Evolutionary conservation across 64 coral and sea anemone species (phyloP), one percentile per base, ranked within the genome.

Genomic region (Anthopleura sola): DNA sequence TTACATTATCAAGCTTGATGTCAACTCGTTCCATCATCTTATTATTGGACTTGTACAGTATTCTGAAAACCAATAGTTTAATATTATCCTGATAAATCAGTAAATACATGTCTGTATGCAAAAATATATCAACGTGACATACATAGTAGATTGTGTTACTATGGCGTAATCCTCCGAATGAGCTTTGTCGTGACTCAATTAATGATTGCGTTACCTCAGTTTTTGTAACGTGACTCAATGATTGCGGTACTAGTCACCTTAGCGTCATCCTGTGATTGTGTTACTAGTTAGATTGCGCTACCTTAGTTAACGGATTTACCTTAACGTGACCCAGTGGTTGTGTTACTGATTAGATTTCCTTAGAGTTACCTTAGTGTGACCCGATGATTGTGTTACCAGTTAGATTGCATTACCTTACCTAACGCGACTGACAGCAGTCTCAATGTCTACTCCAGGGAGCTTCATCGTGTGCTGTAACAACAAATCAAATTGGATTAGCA

Each of bases 361-460:
- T 24, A 62, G 26, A 26, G 60, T 66, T 66, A 66, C 23, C 60
- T 66, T 23, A 66, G 9, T 10, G 31, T 71, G 1, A 71, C 28
- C 14, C 66, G 16, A 12, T 71, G 14, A 32, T 71, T 71, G 66
- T 17, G 20, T 33, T 60, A n/a, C 11, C 23, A 7, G 24, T 62
- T 62, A 24, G 58, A 62, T n/a, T 7, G n/a, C 24, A 11, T 62
- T 62, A 62, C 40, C 75, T 28, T 60, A 91, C 89, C 89, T 91
- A 0, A 86, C 75, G 36, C 89, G 84, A 13, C 83, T 91, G 9
- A 86, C 75, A 57, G 89, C 89, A 62, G 84, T 91, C 19, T 91
- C 78, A 9, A 91, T 91, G 36, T 91, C 62, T 19, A 91, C 76
- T 84, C 75, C 89, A 26, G 89, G 89, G 6, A 91, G 19, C 17